Conservation (phyloP, 2,888 invertebrate genomes). For the Diloba caeruleocephala region DNA sequence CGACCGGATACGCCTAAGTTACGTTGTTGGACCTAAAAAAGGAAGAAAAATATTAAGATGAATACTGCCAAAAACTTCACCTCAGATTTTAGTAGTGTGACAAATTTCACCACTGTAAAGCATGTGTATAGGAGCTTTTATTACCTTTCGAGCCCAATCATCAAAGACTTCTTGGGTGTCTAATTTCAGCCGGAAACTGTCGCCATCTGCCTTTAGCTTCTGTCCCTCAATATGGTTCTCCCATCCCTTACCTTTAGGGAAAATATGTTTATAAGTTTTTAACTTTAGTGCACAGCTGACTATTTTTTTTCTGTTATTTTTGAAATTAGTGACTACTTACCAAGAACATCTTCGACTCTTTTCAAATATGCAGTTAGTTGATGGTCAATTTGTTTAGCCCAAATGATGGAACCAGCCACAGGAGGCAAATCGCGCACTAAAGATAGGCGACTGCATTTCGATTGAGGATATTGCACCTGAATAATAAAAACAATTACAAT, state of each 20-base stretch:
- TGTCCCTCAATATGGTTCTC: slow-evolving; percentile 99
- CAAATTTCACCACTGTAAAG: too few species aligned
- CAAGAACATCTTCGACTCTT: slow-evolving; percentile 99
- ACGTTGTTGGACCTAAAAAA: slow-evolving; percentile 93
- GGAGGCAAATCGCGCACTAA: slow-evolving; percentile 98
- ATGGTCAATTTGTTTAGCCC: slow-evolving; percentile 99
- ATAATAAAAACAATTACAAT: background rate
- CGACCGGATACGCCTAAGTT: slow-evolving; percentile 98
- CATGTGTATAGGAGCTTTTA: too few species aligned
- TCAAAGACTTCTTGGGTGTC: slow-evolving; percentile 99
- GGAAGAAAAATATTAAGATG: slow-evolving; percentile 8
- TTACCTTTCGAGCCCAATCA: slow-evolving; percentile 97
- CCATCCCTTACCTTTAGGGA: slow-evolving; percentile 95
- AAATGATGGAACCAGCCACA: slow-evolving; percentile 99
- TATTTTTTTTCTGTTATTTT: too few species aligned
- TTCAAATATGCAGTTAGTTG: slow-evolving; percentile 98
- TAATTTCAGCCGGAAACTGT: slow-evolving; percentile 98
- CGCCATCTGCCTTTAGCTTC: slow-evolving; percentile 98
- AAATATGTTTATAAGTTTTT: slow-evolving; percentile 4
- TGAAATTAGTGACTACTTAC: slow-evolving; percentile 73
- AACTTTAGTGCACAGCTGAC: too few species aligned
- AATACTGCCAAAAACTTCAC: too few species aligned
- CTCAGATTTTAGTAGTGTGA: too few species aligned
- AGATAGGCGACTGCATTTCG: slow-evolving; percentile 97
- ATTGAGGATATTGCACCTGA: slow-evolving; percentile 97